Conservation (phyloP, 2,113 vertebrate genomes). For the Boleophthalmus pectinirostris region DNA sequence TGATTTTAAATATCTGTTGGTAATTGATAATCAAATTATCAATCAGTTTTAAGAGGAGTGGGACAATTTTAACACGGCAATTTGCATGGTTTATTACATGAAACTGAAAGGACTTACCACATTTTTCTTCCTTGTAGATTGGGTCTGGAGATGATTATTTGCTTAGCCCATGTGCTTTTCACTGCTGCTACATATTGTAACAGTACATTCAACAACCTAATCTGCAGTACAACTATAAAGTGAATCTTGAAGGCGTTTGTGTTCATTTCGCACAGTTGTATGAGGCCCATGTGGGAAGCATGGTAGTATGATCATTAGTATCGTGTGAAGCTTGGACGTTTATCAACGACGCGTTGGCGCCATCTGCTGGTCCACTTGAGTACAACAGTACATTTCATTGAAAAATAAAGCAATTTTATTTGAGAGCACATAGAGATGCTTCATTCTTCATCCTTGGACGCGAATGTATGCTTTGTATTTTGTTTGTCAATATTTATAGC, state of each 20-base stretch:
- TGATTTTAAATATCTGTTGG: not conserved
- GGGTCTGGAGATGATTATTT: too few species aligned
- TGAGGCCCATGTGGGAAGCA: too few species aligned
- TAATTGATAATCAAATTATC: not conserved
- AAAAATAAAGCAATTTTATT: not conserved
- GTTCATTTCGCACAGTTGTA: not conserved
- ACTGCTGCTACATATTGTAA: not conserved
- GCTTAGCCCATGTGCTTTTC: not conserved
- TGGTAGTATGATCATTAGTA: too few species aligned
- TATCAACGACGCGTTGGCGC: slow-evolving; percentile 32
- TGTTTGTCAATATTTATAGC: not conserved
- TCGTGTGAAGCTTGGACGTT: not conserved
- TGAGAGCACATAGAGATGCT: too few species aligned
- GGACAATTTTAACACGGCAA: not conserved
- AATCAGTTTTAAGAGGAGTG: not conserved
- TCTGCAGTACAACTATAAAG: not conserved
- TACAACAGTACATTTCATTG: not conserved
- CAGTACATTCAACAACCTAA: not conserved
- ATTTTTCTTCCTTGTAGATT: not conserved
- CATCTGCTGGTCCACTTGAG: slow-evolving; percentile 49
- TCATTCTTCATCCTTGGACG: not conserved
- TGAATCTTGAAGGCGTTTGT: not conserved
- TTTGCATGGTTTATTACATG: not conserved
- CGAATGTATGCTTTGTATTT: not conserved
- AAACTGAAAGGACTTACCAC: not conserved